Percentiles rank a stretch among this genome's conserved stretches.
Conservation (phyloP, 2,797 vertebrate species). For the Pseudopleuronectes americanus region DNA sequence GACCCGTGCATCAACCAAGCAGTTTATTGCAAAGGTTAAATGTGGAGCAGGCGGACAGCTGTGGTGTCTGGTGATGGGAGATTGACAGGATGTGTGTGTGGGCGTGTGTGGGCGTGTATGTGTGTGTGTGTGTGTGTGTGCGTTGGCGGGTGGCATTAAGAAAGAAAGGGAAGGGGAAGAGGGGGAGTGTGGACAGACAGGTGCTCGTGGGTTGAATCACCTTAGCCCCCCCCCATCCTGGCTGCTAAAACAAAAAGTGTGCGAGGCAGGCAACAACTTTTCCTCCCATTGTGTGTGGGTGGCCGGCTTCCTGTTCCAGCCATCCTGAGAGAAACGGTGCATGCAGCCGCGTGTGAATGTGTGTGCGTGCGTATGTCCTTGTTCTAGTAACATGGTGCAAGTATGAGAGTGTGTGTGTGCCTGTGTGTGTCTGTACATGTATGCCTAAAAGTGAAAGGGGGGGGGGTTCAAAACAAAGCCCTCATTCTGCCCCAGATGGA, state of each 20-base stretch:
- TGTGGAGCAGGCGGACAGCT: constrained; percentile 55
- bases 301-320: constrained; percentile 64
- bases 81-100: constrained; percentile 61
- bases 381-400: constrained; percentile 31
- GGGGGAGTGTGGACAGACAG: constrained; percentile 68
- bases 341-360: constrained; percentile 24
- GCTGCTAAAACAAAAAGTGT: constrained; percentile 77
- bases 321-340: constrained; percentile 55
- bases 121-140: too few species aligned
- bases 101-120: constrained; percentile 23
- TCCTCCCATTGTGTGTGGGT: constrained; percentile 79
- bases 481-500: constrained; percentile 65
- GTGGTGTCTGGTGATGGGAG: constrained; percentile 44
- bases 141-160: constrained; percentile 28
- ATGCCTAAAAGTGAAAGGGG: constrained; percentile 34
- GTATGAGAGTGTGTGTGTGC: constrained; percentile 33
- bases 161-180: not conserved
- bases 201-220: constrained; percentile 74
- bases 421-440: constrained; percentile 55
- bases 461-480: constrained; percentile 73
- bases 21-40: constrained; percentile 57
- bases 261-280: constrained; percentile 79
- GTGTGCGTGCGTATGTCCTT: constrained; percentile 23
- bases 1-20: constrained; percentile 37
- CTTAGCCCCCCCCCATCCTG: constrained; percentile 41